A percentile compares a stretch with the other conserved stretches of the same genome.
Conservation (phyloP, 2,113 vertebrate genomes). For the Oreochromis aureus region DNA sequence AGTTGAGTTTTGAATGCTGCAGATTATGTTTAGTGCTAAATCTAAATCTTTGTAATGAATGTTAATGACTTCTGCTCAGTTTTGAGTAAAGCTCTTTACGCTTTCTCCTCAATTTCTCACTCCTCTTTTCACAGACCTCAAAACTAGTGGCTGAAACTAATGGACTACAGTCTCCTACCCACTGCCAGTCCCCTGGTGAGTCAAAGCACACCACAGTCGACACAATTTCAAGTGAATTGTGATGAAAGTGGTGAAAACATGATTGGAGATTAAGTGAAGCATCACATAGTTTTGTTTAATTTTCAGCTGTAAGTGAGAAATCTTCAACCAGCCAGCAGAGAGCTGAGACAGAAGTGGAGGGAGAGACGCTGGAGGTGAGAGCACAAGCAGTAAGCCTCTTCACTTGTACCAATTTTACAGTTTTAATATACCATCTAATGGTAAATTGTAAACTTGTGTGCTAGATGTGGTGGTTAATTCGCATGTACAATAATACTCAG, state of each 20-base stretch:
- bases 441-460: neutral
- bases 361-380: constrained; percentile 52
- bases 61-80: neutral
- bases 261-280: neutral
- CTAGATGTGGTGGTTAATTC: neutral
- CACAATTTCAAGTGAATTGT: neutral
- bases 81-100: neutral
- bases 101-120: neutral
- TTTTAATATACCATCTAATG: neutral
- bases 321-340: constrained; percentile 26
- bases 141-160: constrained; percentile 18
- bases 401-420: neutral
- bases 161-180: constrained; percentile 41
- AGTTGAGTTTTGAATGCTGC: neutral
- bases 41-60: neutral
- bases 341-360: neutral
- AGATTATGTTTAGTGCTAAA: neutral
- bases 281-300: neutral
- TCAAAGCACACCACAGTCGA: neutral
- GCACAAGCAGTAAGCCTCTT: neutral
- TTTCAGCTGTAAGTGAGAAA: constrained; percentile 45
- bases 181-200: constrained; percentile 65
- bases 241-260: neutral
- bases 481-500: neutral
- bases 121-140: neutral